A percentile compares a stretch with the other conserved stretches of the same genome.
These are phyloP conservation scores for Campoletis sonorensis DNA, from an alignment of 1,140 invertebrate genomes.

Conservation along the genomic window DNA sequence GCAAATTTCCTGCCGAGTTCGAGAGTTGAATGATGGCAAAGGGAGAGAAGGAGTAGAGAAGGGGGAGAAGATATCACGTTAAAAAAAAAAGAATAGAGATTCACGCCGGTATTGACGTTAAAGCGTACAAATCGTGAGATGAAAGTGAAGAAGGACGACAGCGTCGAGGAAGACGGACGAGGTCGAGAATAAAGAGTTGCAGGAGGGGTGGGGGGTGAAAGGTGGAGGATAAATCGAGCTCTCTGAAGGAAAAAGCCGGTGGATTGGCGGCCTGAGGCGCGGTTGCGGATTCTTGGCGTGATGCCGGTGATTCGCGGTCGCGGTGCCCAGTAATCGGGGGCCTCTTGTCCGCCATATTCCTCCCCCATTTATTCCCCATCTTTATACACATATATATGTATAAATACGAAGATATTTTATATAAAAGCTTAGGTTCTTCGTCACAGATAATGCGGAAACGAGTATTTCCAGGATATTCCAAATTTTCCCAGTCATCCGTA, in stretches of 20 bases:
- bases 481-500: too few relatives aligned
- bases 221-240: slow-evolving; percentile 12
- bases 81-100: slow-evolving; percentile 50
- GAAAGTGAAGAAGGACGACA: slow-evolving; percentile 42
- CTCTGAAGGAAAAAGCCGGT: slow-evolving; percentile 64
- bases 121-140: slow-evolving; percentile 51
- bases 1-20: slow-evolving; percentile 62
- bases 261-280: slow-evolving; percentile 76
- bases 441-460: background rate
- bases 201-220: slow-evolving; percentile 37
- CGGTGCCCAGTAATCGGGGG: slow-evolving; percentile 75
- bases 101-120: slow-evolving; percentile 55
- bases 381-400: background rate
- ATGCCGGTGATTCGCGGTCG: slow-evolving; percentile 76
- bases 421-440: background rate
- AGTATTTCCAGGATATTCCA: background rate
- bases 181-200: slow-evolving; percentile 44
- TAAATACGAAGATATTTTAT: background rate
- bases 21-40: background rate
- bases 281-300: slow-evolving; percentile 75
- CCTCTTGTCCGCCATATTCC: slow-evolving; percentile 67
- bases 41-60: slow-evolving; percentile 48
- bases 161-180: slow-evolving; percentile 40
- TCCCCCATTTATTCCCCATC: slow-evolving; percentile 50
- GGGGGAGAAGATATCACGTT: background rate